Base-by-base conservation (phyloP, 2,888 invertebrate genomes). In the Cancer borealis region DNA sequence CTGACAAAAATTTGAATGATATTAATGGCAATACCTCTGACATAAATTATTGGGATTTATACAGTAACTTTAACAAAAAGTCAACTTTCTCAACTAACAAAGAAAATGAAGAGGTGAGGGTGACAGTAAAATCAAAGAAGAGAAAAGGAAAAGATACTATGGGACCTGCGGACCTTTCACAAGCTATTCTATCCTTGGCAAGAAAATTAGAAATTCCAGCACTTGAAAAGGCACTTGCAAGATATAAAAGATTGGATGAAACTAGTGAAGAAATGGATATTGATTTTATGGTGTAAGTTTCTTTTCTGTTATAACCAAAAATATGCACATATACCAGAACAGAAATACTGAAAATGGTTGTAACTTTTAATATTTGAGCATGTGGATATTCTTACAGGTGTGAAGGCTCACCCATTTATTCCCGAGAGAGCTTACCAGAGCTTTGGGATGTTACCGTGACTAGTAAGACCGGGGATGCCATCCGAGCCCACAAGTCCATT, bases 401-500 rank as follows among this genome's bases (percentile, higher is more conserved):
- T 84, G 39, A 39, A 17, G 84, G 39, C 12, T 39, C 30, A 3
- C 14, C 12, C 39, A 39, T 39, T 26, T 94, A 94, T 66, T 46
- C 30, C 21, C 94, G 94, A 14, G 88, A 91, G 47, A 91, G 21
- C 17, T 30, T 90, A 46, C 90, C 90, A 0, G 97, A 97, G 17
- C 96, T 98, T 0, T 97, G 97, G 95, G 98, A 98, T 96, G 97
- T 98, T 0, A 97, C 97, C 87, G 97, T 98, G 54, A 97, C 97
- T 73, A 97, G 96, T 87, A 96, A 96, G 66, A 97, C 97, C 96
- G 96, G 96, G 39, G 96, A 96, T n/a, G 96, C 96, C 88, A 96
- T 98, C 45, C 96, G 97, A 0, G 98, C 98, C 0, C 98, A 99
- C 96, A 98, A 98, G 96, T 98, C 98, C 96, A 97, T 99, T n/a